Evolutionary conservation across 1,140 invertebrate species (phyloP).

Genomic region (Lucilia sericata): DNA sequence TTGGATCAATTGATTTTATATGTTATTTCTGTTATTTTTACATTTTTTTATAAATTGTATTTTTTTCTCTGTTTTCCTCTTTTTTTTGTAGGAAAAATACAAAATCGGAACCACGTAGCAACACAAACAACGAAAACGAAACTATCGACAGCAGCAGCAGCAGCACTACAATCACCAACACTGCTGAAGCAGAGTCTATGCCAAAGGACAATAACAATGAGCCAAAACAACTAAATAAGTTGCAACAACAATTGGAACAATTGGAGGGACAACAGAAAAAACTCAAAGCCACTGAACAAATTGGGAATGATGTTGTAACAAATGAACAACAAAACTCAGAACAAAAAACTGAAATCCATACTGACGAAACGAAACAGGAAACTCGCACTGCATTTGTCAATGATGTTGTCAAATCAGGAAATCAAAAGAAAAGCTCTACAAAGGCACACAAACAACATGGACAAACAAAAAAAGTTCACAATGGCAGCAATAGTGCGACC

Average conservation of each 20-base stretch:
- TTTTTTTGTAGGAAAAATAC: slow-evolving; percentile 63
- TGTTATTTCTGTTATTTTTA: neutral
- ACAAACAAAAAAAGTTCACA: slow-evolving; percentile 44
- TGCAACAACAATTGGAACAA: slow-evolving; percentile 59
- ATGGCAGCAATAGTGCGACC: neutral
- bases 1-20: slow-evolving; percentile 12
- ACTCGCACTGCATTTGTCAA: slow-evolving; percentile 58
- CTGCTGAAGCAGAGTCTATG: slow-evolving; percentile 52
- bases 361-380: slow-evolving; percentile 52
- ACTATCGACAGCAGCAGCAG: slow-evolving; percentile 26
- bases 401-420: slow-evolving; percentile 53
- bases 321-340: slow-evolving; percentile 41
- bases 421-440: slow-evolving; percentile 60
- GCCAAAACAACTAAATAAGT: slow-evolving; percentile 58
- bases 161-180: slow-evolving; percentile 54
- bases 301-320: slow-evolving; percentile 1
- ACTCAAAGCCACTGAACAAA: slow-evolving; percentile 44
- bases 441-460: slow-evolving; percentile 44
- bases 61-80: neutral
- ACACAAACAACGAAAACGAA: slow-evolving; percentile 46
- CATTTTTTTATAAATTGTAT: neutral
- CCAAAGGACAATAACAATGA: slow-evolving; percentile 52
- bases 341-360: slow-evolving; percentile 40
- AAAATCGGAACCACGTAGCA: slow-evolving; percentile 59
- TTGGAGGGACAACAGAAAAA: slow-evolving; percentile 46